Conservation (phyloP, 2,113 vertebrate genomes). For the Pelodiscus sinensis region DNA sequence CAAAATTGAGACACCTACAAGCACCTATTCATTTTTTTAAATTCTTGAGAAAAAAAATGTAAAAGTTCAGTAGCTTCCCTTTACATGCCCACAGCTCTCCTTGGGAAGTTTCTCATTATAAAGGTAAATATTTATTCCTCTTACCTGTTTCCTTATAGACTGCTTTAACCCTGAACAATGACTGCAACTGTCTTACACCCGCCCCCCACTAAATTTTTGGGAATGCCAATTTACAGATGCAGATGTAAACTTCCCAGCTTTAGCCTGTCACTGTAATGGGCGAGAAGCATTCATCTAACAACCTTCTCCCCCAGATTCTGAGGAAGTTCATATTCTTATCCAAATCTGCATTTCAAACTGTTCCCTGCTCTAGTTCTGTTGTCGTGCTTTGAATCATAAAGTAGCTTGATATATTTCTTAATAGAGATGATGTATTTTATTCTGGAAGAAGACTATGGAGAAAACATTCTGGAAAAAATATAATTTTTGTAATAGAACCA, state of each 20-base stretch:
- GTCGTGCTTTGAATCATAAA: neutral
- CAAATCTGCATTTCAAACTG: fast-evolving
- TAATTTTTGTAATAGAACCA: neutral
- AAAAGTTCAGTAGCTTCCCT: neutral
- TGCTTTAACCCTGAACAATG: neutral
- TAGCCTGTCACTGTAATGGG: neutral
- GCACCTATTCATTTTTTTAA: neutral
- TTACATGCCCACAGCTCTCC: neutral
- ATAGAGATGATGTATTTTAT: neutral
- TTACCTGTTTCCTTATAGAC: neutral
- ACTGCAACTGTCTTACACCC: neutral
- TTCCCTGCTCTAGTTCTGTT: neutral
- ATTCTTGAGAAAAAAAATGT: neutral
- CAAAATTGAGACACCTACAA: neutral
- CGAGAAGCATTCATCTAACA: neutral
- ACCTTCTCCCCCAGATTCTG: fast-evolving
- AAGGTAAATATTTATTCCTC: neutral
- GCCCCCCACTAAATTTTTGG: neutral
- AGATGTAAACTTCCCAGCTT: neutral
- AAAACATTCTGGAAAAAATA: neutral
- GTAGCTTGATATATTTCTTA: neutral
- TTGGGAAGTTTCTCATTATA: neutral
- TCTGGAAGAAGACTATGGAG: neutral
- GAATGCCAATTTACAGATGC: neutral
- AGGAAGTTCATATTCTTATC: neutral